Base-by-base conservation (phyloP, 1,140 invertebrate genomes). In the Meloidogyne floridensis region DNA sequence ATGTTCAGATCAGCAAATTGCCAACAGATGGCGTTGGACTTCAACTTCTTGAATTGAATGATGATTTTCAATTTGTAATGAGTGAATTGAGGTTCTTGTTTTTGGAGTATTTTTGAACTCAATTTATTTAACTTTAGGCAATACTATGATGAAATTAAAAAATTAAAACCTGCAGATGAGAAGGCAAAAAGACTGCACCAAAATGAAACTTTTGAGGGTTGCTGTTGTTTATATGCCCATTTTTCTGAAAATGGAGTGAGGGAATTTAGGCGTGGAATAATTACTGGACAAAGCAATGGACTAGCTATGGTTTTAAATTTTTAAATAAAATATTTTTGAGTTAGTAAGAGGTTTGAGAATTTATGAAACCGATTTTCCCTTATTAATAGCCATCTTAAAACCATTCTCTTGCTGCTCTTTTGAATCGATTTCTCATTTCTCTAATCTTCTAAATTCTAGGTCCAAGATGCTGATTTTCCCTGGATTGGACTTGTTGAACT, bases 271-370 rank as follows among this genome's bases (percentile, higher is more conserved):
- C 54, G 77, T 7, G 59, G 77, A 7, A 69, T 54, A 32, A 71
- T 79, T 47, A 69, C 65, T 15, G 65, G 77, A 54, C 77, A 79
- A 79, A 69, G 77, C 11, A 79, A 79, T 51, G 77, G 77, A 71
- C 15, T 79, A 72, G 77, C 77, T 15, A 79, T 79, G 77, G 77
- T 56, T 7, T 51, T 20, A 65, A 43, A 51, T 76, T 32, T 4
- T 77, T 77, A 47, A 65, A n/a, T 77, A 47, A 65, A n/a, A 75
- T 54, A 43, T 15, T 77, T 32, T 8, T 8, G 7, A 47, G 47
- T 1, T 8, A 47, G 47, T 4, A 8, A 47, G 5, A 47, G 0
- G 43, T 47, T 20, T 8, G 0, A 4, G 47, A 47, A 47, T 6
- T 47, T 47, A 47, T 7, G 7, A 47, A 47, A 32, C 32, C 47